These are phyloP conservation scores for Microdon myrmicae DNA, from an alignment of 2,888 invertebrate genomes.

Conservation along the genomic window DNA sequence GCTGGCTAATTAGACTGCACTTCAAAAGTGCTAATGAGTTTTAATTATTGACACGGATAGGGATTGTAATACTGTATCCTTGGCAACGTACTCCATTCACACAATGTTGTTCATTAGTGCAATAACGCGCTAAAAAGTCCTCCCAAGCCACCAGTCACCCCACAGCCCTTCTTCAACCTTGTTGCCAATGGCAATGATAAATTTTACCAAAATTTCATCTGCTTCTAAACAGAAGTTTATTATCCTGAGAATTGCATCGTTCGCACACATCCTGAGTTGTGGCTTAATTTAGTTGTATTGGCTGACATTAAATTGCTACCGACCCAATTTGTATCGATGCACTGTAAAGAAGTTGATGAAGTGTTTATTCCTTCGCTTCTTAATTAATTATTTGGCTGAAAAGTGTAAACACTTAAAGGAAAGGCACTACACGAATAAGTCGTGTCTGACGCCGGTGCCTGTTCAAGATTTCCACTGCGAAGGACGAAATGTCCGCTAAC, in stretches of 20 bases:
- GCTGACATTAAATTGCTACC: too few relatives aligned
- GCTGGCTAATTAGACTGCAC: constrained; percentile 36
- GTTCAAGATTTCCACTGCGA: too few relatives aligned
- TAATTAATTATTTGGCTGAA: constrained; percentile 36
- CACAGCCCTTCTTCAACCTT: neutral
- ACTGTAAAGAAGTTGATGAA: neutral
- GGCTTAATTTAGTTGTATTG: too few relatives aligned
- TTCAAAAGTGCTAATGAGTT: constrained; percentile 46
- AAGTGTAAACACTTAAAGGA: constrained; percentile 29
- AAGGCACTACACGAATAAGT: too few relatives aligned
- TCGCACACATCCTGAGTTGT: neutral
- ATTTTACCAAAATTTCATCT: constrained; percentile 1
- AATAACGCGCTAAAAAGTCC: constrained; percentile 3
- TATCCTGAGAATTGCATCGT: constrained; percentile 7
- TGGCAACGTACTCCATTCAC: neutral
- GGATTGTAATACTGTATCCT: constrained; percentile 11
- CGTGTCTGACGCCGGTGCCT: too few relatives aligned
- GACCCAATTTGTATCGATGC: too few relatives aligned
- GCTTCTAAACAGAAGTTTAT: constrained; percentile 6
- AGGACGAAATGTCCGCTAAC: too few relatives aligned
- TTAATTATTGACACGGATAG: constrained; percentile 45
- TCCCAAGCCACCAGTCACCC: neutral
- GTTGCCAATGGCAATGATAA: constrained; percentile 11
- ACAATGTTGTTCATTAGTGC: too few relatives aligned
- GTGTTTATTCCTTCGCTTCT: neutral